Base-by-base conservation (phyloP, 1,140 invertebrate genomes). In the Brachionus sp. region DNA sequence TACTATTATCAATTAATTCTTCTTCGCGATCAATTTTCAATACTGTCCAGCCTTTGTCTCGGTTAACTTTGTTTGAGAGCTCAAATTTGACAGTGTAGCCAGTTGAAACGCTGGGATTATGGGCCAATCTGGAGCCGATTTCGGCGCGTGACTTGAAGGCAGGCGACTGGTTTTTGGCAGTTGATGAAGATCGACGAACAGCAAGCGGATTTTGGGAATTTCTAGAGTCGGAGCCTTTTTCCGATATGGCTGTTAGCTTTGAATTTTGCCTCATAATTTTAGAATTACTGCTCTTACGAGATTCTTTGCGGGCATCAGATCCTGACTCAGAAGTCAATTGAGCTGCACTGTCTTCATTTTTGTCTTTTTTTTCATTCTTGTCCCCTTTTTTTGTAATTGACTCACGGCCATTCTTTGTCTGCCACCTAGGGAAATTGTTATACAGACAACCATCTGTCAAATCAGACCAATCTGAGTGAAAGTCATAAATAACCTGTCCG, bases 11-110 rank as follows among this genome's bases (percentile, higher is more conserved):
- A 35, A 80, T n/a, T 12, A 80, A 23, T 62, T 80, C 35, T 23
- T 80, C 77, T 23, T 80, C 77, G 19, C 53, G 50, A 50, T 66
- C 62, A n/a, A 57, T 57, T 66, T 80, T 66, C 39, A 80, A 23
- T 23, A 80, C 77, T 29, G 77, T 80, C 77, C 77, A 80, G n/a
- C 77, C 77, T 3, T 80, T 80, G 7, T 80, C 77, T 39, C 50
- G 35, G 16, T 62, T 62, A 5, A 35, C 50, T 37, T 62, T 80
- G 42, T 53, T 80, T 1, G 77, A 80, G 2, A 80, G 39, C 35
- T 80, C 46, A 44, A 62, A 80, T 35, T 80, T 80, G 10, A 80
- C 33, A 6, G 57, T 42, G 29, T 37, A 66, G 5, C 77, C 77
- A 0, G 77, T 80, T 9, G 77, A 80, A 3, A 62, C 50, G 29